phyloP scores from a whole-genome alignment of 2,113 vertebrate species.

The Smithornis capensis region DNA sequence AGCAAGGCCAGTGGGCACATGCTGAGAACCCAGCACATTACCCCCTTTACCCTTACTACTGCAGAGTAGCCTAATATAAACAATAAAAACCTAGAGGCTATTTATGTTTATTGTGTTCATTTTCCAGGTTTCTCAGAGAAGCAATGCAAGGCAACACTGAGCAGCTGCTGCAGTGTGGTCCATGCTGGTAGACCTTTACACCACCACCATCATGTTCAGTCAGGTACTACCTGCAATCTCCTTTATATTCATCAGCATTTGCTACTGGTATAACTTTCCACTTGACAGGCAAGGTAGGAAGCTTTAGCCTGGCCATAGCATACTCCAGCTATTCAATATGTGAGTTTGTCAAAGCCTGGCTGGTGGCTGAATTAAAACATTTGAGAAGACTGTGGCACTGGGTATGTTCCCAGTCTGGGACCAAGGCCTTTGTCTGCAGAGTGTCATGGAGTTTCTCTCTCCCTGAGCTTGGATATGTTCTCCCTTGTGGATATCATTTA shows the following conservation, averaged over 20 bases:
- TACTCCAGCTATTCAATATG: not conserved
- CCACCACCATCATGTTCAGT: fast-evolving
- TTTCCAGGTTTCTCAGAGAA: not conserved
- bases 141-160: not conserved
- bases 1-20: not conserved
- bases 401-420: not conserved
- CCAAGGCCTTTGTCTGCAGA: not conserved
- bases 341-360: not conserved
- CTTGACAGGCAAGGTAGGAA: not conserved
- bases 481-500: not conserved
- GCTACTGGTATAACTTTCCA: not conserved
- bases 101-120: not conserved
- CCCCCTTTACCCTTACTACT: not conserved
- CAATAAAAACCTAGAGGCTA: not conserved
- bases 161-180: not conserved
- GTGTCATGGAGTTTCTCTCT: not conserved
- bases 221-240: not conserved
- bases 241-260: not conserved
- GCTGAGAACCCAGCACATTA: not conserved
- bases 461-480: not conserved
- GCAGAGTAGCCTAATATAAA: not conserved
- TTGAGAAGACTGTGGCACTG: not conserved
- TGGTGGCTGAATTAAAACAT: not conserved
- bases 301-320: not conserved
- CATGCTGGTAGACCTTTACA: not conserved